Base-by-base conservation (phyloP, 2,113 vertebrate species). In the Megaleporinus macrocephalus region DNA sequence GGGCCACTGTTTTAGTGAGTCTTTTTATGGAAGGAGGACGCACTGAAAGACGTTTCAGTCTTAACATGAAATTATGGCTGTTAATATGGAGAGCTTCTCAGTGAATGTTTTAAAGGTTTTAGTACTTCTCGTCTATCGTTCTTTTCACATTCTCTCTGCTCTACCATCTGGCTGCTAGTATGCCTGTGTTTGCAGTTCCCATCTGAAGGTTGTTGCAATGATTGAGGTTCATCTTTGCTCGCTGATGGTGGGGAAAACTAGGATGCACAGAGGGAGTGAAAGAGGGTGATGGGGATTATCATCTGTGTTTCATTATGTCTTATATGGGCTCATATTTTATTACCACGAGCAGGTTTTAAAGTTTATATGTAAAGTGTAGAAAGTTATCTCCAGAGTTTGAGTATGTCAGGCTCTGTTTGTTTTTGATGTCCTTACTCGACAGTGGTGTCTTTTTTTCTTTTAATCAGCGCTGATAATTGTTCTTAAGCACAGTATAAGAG, bases 321-420 rank as follows among this genome's bases (percentile, higher is more conserved):
- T 4, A 0, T 78, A 49, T 72, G 69, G 62, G 51, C 51, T 75
- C 69, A 70, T 36, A 63, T 70, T 78, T 85, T 49, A 24, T 79
- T 68, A 15, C 41, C 18, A 9, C n/a, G 12, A 69, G 49, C 24
- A 57, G 66, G 73, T 53, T 71, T 49, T 49, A 84, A 76, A 76
- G 76, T 77, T 24, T 63, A 3, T 76, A 63, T 75, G 80, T 79
- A 75, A 74, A 82, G 73, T 24, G 71, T 73, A 59, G 75, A 79
- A 70, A 82, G 74, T 82, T 73, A 76, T 80, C 51, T 36, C 53
- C 63, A 51, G 73, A 79, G 80, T 75, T 78, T 70, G 69, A 29
- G 71, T 75, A 70, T 61, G 62, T 68, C 63, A 81, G 33, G 61
- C 30, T 26, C 44, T 55, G 49, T 49, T 51, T 75, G 69, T 79